These are phyloP conservation scores for Trichacis sp. DNA, from an alignment of 2,888 invertebrate species.

Conservation along the genomic window DNA sequence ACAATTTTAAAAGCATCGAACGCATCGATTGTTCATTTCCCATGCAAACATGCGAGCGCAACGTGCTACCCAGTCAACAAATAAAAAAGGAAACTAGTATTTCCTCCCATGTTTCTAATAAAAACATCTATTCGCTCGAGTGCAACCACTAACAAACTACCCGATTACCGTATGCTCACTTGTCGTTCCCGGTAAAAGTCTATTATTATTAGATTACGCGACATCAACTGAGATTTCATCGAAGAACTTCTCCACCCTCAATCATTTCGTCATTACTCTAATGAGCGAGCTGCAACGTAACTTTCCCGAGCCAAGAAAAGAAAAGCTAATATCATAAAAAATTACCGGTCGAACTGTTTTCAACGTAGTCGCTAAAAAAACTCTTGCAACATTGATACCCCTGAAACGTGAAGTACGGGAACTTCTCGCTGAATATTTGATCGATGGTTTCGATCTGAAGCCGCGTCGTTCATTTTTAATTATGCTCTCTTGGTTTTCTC, in stretches of 20 bases:
- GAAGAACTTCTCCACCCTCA: no score
- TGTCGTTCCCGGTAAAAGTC: not conserved
- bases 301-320: no score
- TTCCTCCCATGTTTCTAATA: not conserved
- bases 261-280: no score
- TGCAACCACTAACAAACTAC: not conserved
- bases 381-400: not conserved
- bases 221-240: not conserved
- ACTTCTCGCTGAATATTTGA: slow-evolving; percentile 1
- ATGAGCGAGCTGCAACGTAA: no score
- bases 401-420: not conserved
- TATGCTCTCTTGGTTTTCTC: no score
- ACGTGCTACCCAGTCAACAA: not conserved
- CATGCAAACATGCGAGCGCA: not conserved
- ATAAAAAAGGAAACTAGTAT: not conserved
- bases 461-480: not conserved
- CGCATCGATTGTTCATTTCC: not conserved
- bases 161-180: not conserved
- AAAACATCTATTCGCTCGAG: not conserved
- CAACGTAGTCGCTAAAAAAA: not conserved
- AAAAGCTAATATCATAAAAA: no score
- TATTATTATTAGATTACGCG: not conserved
- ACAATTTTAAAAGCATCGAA: no score
- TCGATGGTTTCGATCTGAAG: not conserved
- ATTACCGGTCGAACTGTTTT: not conserved